Conservation (phyloP, 2,113 vertebrate genomes). For the Aramus guarauna region DNA sequence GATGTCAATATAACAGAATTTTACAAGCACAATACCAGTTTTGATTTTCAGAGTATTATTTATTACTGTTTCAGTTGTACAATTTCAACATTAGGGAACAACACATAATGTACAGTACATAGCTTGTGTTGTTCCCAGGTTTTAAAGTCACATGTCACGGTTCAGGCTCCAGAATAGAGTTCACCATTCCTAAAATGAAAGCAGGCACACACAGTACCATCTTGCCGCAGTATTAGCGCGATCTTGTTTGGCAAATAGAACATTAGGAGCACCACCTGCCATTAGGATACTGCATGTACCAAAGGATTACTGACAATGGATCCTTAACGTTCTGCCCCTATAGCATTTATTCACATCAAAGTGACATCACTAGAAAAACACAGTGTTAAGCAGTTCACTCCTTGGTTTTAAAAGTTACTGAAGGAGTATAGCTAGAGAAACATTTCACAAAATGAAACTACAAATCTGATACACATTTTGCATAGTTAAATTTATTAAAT, state of each 20-base stretch:
- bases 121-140: not conserved
- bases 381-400: not conserved
- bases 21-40: not conserved
- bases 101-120: conserved; percentile 1
- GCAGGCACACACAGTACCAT: not conserved
- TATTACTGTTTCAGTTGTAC: conserved; percentile 51
- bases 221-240: not conserved
- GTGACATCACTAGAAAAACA: not conserved
- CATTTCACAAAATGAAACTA: not conserved
- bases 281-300: not conserved
- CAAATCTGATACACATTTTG: not conserved
- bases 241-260: not conserved
- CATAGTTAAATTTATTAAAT: conserved; percentile 14
- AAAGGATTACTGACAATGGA: not conserved
- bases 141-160: not conserved
- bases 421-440: not conserved
- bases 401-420: not conserved
- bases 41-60: conserved; percentile 33
- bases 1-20: not conserved
- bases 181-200: not conserved
- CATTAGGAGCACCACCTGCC: not conserved
- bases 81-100: not conserved
- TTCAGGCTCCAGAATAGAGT: not conserved
- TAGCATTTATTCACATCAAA: not conserved
- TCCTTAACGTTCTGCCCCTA: not conserved